Evolutionary conservation across 1,140 invertebrate genomes (phyloP).

Genomic region (Apolygus lucorum): DNA sequence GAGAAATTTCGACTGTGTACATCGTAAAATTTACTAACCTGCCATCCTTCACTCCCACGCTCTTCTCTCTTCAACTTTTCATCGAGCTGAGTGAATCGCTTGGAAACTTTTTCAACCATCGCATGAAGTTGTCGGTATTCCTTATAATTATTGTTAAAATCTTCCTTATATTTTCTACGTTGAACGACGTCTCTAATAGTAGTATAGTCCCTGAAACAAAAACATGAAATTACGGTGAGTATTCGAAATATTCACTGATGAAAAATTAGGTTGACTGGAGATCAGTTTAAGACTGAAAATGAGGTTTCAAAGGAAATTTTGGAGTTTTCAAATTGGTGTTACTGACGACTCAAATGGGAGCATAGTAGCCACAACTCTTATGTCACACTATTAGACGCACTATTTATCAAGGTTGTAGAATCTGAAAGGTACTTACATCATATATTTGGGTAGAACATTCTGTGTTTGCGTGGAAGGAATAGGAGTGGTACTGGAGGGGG

Average conservation of each 20-base stretch:
- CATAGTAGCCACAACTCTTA: too few species aligned
- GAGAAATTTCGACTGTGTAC: too few species aligned
- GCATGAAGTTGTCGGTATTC: conserved; percentile 71
- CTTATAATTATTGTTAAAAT: conserved; percentile 75
- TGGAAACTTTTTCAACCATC: conserved; percentile 63
- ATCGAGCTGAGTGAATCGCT: conserved; percentile 64
- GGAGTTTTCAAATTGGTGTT: too few species aligned
- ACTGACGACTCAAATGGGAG: too few species aligned
- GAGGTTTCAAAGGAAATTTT: too few species aligned
- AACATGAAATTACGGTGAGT: not conserved
- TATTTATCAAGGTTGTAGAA: not conserved
- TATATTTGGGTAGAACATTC: conserved; percentile 42
- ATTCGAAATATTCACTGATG: not conserved
- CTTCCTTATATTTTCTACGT: conserved; percentile 73
- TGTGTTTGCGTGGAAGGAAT: not conserved
- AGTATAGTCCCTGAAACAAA: conserved; percentile 60
- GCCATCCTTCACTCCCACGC: conserved; percentile 44
- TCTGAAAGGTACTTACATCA: conserved; percentile 42
- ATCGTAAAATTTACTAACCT: conserved; percentile 38
- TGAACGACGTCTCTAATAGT: conserved; percentile 65
- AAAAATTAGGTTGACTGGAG: not conserved
- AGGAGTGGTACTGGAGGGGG: conserved; percentile 9
- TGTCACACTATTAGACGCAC: too few species aligned
- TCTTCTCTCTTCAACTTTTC: conserved; percentile 44
- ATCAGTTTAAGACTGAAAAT: too few species aligned